Evolutionary conservation across 2,888 invertebrate species (phyloP).

Genomic region (Subacronicta megacephala): DNA sequence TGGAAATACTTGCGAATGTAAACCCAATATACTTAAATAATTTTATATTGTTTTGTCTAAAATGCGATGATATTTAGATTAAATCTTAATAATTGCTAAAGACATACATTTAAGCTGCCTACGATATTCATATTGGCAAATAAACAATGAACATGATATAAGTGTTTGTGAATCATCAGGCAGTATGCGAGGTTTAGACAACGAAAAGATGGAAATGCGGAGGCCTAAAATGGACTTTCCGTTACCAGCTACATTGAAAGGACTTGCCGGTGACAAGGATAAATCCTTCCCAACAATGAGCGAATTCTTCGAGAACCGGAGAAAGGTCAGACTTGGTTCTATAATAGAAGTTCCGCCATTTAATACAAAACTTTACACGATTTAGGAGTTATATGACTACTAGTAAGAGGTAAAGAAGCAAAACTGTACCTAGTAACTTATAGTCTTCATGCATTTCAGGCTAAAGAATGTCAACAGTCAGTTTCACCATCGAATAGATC

Average conservation of each 20-base stretch:
- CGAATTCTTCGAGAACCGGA: slow-evolving; percentile 83
- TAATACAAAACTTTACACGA: too few relatives aligned
- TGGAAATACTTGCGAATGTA: slow-evolving; percentile 8
- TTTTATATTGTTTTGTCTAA: not conserved
- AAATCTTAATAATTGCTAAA: too few relatives aligned
- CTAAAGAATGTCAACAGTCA: slow-evolving; percentile 56
- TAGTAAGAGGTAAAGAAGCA: too few relatives aligned
- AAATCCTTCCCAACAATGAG: slow-evolving; percentile 85
- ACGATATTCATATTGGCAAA: slow-evolving; percentile 5
- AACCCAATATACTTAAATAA: not conserved
- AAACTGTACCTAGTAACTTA: not conserved
- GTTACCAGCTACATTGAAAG: slow-evolving; percentile 76
- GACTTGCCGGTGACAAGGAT: slow-evolving; percentile 72
- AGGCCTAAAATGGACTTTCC: slow-evolving; percentile 82
- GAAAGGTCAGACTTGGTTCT: slow-evolving; percentile 66
- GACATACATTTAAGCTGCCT: slow-evolving; percentile 1
- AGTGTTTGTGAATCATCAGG: slow-evolving; percentile 63
- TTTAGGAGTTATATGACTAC: too few relatives aligned
- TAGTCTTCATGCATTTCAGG: slow-evolving; percentile 42
- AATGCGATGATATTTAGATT: not conserved
- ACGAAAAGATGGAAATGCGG: slow-evolving; percentile 78
- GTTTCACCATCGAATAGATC: slow-evolving; percentile 60
- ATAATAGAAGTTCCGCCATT: too few relatives aligned
- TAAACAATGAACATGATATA: slow-evolving; percentile 2
- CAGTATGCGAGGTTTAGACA: slow-evolving; percentile 74